phyloP scores from a whole-genome alignment of 2,113 vertebrate species.

The Catharus minimus region DNA sequence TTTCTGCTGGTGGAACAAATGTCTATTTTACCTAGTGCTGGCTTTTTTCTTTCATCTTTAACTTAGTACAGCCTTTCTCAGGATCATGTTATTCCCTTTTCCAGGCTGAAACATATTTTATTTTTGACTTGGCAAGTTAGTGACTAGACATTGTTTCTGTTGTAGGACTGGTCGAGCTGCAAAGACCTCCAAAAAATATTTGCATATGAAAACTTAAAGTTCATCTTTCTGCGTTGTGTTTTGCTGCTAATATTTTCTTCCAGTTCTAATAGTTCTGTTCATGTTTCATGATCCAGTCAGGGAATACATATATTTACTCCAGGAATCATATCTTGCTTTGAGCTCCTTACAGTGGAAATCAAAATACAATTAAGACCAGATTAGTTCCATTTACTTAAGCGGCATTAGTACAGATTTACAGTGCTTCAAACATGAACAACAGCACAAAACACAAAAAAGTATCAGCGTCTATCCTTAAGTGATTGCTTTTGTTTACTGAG shows the following conservation, averaged over 20 bases:
- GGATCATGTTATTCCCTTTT: background rate
- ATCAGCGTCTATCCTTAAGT: background rate
- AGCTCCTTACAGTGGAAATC: background rate
- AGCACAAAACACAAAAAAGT: background rate
- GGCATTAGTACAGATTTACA: background rate
- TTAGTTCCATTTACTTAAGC: conserved; percentile 29
- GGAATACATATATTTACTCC: background rate
- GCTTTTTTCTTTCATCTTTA: background rate
- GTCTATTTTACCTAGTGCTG: background rate
- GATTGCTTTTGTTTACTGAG: background rate
- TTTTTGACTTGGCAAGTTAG: background rate
- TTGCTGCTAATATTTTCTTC: background rate
- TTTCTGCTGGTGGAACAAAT: background rate
- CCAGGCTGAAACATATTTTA: background rate
- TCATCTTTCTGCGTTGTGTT: background rate
- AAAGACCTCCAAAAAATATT: background rate
- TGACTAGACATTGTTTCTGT: background rate
- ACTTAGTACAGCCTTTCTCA: background rate
- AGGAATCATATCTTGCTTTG: background rate
- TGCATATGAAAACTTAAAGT: background rate
- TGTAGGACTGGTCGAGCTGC: background rate
- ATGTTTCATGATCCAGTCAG: background rate
- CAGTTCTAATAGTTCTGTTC: background rate
- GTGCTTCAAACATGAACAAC: background rate
- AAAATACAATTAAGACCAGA: background rate